Percentiles rank a stretch among this genome's conserved stretches.
These are phyloP conservation scores for Cephonodes hylas DNA, from an alignment of 2,888 invertebrate genomes.

Conservation along the genomic window DNA sequence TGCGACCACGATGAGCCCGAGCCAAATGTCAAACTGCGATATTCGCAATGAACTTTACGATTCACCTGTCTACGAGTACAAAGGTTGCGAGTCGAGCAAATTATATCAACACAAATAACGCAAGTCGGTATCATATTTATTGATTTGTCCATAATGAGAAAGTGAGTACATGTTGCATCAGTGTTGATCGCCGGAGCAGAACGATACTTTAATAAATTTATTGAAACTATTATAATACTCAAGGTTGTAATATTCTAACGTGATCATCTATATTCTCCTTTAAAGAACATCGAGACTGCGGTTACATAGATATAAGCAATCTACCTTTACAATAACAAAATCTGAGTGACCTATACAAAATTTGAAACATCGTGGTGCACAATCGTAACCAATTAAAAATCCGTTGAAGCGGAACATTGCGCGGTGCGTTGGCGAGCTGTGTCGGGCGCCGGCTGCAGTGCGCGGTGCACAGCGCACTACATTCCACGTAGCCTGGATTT, in stretches of 20 bases:
- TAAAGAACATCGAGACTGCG: constrained; percentile 18
- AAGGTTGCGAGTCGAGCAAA: constrained; percentile 24
- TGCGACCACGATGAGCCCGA: constrained; percentile 55
- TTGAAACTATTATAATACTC: constrained; percentile 40
- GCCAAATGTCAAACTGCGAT: constrained; percentile 64
- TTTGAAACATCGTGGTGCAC: constrained; percentile 19
- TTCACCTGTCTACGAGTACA: constrained; percentile 31
- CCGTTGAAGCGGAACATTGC: constrained; percentile 34
- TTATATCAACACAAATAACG: constrained; percentile 3
- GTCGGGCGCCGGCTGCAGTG: neutral
- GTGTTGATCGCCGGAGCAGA: constrained; percentile 41
- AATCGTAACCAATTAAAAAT: constrained; percentile 60
- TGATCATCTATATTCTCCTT: constrained; percentile 36
- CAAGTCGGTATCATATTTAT: constrained; percentile 26
- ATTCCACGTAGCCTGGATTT: constrained; percentile 23
- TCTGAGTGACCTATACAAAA: neutral
- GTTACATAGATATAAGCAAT: neutral
- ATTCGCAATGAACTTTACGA: constrained; percentile 57
- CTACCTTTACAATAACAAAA: neutral
- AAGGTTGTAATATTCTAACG: constrained; percentile 38
- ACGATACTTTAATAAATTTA: constrained; percentile 36
- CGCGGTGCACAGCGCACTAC: neutral
- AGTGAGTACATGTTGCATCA: constrained; percentile 48
- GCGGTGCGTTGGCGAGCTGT: neutral
- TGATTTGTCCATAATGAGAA: constrained; percentile 38